Percentiles rank a stretch among this genome's conserved stretches.
phyloP scores from a whole-genome alignment of 2,113 vertebrate genomes.

The Muscicapa adusta region DNA sequence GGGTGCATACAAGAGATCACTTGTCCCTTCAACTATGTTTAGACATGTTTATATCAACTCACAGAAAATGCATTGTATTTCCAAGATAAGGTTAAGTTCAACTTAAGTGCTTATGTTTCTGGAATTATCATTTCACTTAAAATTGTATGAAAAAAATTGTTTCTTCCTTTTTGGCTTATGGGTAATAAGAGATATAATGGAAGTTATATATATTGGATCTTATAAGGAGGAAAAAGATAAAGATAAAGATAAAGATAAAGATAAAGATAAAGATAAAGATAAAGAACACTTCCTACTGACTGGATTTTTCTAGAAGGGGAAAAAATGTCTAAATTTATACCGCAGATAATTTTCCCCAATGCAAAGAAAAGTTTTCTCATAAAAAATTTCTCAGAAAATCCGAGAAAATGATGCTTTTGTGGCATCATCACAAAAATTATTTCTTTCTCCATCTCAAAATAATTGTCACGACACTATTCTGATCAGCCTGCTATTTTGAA shows the following conservation, averaged over 20 bases:
- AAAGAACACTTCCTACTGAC: background rate
- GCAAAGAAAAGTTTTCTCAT: background rate
- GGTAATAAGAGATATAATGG: background rate
- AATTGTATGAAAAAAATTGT: background rate
- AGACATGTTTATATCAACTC: background rate
- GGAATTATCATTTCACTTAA: background rate
- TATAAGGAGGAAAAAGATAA: background rate
- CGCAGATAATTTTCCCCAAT: background rate
- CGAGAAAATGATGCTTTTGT: background rate
- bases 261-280: background rate
- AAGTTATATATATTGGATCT: background rate
- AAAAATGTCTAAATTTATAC: background rate
- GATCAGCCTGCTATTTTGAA: background rate
- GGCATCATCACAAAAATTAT: background rate
- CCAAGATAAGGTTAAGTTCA: background rate
- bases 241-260: too few species aligned
- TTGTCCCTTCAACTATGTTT: background rate
- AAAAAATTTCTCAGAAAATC: background rate
- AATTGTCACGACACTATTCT: background rate
- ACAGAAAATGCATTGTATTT: background rate
- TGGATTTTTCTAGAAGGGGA: background rate
- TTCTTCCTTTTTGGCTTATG: background rate
- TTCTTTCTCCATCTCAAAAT: background rate
- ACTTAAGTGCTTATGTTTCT: background rate
- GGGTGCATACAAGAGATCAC: background rate